Evolutionary conservation across 2,797 vertebrate species (phyloP), one percentile per base, ranked within the genome.

Genomic region (Sparidentex hasta): DNA sequence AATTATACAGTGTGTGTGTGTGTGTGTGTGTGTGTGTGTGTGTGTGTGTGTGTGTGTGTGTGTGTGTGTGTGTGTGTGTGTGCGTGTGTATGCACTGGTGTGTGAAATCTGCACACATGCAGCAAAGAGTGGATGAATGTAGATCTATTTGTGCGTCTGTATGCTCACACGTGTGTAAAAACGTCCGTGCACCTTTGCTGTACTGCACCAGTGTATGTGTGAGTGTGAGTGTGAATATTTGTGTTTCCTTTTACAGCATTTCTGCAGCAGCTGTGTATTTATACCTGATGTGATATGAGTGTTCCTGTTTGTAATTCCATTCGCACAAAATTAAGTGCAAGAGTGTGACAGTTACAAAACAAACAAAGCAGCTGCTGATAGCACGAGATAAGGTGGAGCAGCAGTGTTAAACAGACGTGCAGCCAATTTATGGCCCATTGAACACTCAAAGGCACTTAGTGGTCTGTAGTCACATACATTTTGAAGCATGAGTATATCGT

Each of bases 291-390:
- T 56, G 57, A 48, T 41, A 33, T 17, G 27, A 65, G 25, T 8
- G 41, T 55, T 74, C 29, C 21, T 61, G 56, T 72, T 33, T 17
- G 46, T 64, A 33, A 56, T 38, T 55, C 61, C 56, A 76, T 76
- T 54, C 58, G 44, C 38, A 43, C 7, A 0, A 41, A 27, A 56
- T 61, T 43, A 51, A 62, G 46, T 44, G 7, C 21, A 7, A 63
- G 55, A 47, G 23, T 12, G n/a, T 47, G 61, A 29, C 18, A 56
- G 59, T 76, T 27, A 7, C 11, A 61, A 47, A 54, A 58, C 16
- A 47, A 69, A 68, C 3, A 51, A 3, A 69, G 58, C 25, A 48
- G 41, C 33, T 51, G 63, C 52, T 69, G 52, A 69, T 21, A 63
- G 47, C 55, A 70, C 18, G 17, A 51, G 43, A 57, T 29, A 52